Evolutionary conservation across 1,140 invertebrate species (phyloP), one percentile per base, ranked within the genome.

Genomic region (Lethrus apterus): DNA sequence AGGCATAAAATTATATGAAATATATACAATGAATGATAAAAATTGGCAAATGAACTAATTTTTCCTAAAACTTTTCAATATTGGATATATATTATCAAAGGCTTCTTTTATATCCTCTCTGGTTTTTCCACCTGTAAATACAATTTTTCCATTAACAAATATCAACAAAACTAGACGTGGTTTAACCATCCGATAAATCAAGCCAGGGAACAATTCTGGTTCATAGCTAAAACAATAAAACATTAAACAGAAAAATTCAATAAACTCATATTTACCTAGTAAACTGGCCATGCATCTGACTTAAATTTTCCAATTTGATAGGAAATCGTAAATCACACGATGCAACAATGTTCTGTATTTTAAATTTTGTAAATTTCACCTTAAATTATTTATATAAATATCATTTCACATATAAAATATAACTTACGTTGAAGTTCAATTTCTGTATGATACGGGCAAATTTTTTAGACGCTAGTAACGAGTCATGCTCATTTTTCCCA

Each of bases 21-120:
- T n/a, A n/a, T n/a, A n/a, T n/a, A n/a, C n/a, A n/a, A n/a, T n/a
- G n/a, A n/a, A n/a, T n/a, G n/a, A n/a, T n/a, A n/a, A n/a, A n/a
- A n/a, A n/a, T n/a, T n/a, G n/a, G n/a, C n/a, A n/a, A 26, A 26
- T 26, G 5, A 7, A 26, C 18, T 50, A 65, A 32, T 57, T 58
- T 47, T 99, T 99, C 65, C 96, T 94, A 67, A 99, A 99, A 69
- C 93, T 93, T 70, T 98, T 98, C 48, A 99, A 71, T 66, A 99
- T 99, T 20, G 97, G 97, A 75, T 98, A 99, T 65, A 99, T 99
- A 67, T 97, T 97, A 65, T 98, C 93, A 76, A 99, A 99, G 2
- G 97, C 97, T 72, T 99, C 94, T 70, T 99, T 97, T 51, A 99
- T 99, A 76, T 99, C 95, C 71, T 87, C 81, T 54, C 95, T 74